Base-by-base conservation (phyloP, 53 echinoderm and acorn worm genomes). In the Antedon mediterranea region DNA sequence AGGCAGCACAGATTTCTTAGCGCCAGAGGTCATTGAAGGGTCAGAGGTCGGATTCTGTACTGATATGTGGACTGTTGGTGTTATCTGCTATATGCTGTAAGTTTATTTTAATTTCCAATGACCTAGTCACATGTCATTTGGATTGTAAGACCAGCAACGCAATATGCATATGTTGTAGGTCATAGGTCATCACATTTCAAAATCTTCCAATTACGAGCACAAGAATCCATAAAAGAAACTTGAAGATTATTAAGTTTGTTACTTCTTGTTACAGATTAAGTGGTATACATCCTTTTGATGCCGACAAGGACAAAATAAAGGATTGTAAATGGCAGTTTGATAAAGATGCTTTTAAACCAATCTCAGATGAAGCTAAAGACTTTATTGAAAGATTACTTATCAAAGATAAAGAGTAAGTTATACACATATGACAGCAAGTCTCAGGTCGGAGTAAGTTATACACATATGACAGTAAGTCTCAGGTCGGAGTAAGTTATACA, bases 1-100 rank as follows among this genome's bases (percentile, higher is more conserved):
- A 30, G 88, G 86, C 15, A 83, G 84, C 44, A 83, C 92, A 9
- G 98, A 88, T 83, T 98, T 93, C 73, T 81, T 92, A 3, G 79
- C 98, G 8, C 98, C 98, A 2, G 98, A 98, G 74, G 79, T 93
- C 26, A 82, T 98, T 31, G 81, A 81, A 31, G 87, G 85, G 26
- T 76, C 88, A 18, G 71, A 87, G 14, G 88, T 92, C 4, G 98
- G 98, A 31, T 98, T 93, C 78, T 87, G 86, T 30, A 93, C 92
- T 71, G 98, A 98, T 78, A 98, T 98, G 98, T 98, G 98, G 98
- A 86, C 85, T 0, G 88, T 98, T 14, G 98, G 98, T 86, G 93
- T 98, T 74, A 89, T 98, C 15, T 88, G 86, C 41, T 98, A 98
- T 78, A 98, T 93, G 86, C 88, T 98, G 98, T 98, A 73, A 98